A percentile compares a stretch with the other conserved stretches of the same genome.
Evolutionary conservation across 2,888 invertebrate genomes (phyloP).

Genomic region (Druceiella hillmani): DNA sequence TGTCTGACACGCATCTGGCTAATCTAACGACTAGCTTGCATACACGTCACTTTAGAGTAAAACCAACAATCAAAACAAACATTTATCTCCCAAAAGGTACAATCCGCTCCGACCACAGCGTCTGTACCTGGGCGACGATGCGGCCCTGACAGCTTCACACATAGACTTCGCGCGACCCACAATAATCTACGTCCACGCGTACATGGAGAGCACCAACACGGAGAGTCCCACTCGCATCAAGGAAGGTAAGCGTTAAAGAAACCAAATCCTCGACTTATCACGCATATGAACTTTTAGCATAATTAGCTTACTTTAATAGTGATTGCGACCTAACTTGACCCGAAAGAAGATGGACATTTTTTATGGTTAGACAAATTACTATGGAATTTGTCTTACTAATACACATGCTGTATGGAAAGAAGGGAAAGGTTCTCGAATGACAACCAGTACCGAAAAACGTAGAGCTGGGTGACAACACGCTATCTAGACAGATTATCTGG

Average conservation of each 20-base stretch:
- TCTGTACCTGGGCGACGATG: conserved; percentile 47
- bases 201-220: conserved; percentile 54
- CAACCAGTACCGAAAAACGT: too few relatives aligned
- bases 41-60: too few relatives aligned
- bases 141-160: conserved; percentile 48
- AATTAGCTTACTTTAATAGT: not conserved
- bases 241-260: conserved; percentile 43
- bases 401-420: too few relatives aligned
- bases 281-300: not conserved
- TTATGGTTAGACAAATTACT: too few relatives aligned
- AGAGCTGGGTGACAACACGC: too few relatives aligned
- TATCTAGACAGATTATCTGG: too few relatives aligned
- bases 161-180: conserved; percentile 55
- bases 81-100: conserved; percentile 36
- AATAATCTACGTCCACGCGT: conserved; percentile 57
- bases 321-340: not conserved
- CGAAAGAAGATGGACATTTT: not conserved
- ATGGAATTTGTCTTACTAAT: too few relatives aligned
- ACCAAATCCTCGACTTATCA: too few relatives aligned
- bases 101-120: conserved; percentile 50
- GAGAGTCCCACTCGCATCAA: conserved; percentile 49
- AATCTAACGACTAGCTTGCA: too few relatives aligned
- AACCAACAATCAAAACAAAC: too few relatives aligned
- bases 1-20: too few relatives aligned
- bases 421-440: too few relatives aligned